Conservation (phyloP, 2,113 vertebrate species). For the Lampris megalopsis region DNA sequence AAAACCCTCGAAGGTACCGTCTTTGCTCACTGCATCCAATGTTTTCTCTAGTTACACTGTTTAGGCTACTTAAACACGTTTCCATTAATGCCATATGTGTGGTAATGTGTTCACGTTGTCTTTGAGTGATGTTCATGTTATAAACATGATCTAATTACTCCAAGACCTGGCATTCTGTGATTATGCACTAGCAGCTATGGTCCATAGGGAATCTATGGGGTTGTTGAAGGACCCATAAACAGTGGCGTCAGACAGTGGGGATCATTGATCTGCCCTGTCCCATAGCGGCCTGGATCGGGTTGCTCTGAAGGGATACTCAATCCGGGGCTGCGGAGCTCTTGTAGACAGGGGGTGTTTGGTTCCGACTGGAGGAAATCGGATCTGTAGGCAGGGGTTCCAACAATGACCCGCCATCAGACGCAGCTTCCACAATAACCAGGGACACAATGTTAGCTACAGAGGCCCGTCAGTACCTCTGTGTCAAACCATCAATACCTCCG, state of each 20-base stretch:
- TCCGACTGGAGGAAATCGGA: constrained; percentile 66
- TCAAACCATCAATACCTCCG: background rate
- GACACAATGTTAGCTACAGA: background rate
- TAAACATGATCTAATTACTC: background rate
- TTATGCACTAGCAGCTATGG: background rate
- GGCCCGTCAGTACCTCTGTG: constrained; percentile 19
- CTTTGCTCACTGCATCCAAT: background rate
- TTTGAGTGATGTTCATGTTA: background rate
- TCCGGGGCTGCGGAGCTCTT: constrained; percentile 46
- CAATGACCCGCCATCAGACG: constrained; percentile 53
- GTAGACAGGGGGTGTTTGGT: constrained; percentile 72
- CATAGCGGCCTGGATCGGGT: constrained; percentile 65
- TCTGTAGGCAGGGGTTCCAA: constrained; percentile 52
- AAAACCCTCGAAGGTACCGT: background rate
- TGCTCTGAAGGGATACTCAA: constrained; percentile 70
- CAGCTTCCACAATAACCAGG: constrained; percentile 12
- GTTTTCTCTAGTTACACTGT: background rate
- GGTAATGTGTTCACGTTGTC: background rate
- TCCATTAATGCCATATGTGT: background rate
- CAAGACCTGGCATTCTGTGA: background rate
- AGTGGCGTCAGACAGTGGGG: constrained; percentile 45
- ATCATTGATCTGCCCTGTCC: constrained; percentile 59
- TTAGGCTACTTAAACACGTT: background rate
- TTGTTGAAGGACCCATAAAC: constrained; percentile 1
- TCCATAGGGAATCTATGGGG: constrained; percentile 7